Conservation (phyloP, 2,888 invertebrate species). For the Leucophenga maculata region DNA sequence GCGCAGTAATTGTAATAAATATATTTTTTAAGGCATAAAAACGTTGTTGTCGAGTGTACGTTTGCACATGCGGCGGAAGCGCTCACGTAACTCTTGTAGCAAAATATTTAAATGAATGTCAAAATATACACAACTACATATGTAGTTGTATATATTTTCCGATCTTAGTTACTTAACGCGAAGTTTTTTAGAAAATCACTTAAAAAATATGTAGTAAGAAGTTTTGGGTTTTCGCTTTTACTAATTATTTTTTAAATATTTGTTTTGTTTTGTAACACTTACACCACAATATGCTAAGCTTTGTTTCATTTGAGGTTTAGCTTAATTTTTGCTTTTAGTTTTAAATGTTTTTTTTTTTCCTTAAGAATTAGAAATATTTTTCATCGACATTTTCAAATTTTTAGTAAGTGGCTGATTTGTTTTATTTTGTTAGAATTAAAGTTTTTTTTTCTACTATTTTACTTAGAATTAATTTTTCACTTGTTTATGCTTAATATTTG, state of each 20-base stretch:
- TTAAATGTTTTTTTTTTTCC: neutral
- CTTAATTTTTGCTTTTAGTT: neutral
- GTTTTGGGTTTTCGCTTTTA: neutral
- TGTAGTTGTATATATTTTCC: too few relatives aligned
- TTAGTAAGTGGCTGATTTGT: neutral
- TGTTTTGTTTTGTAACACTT: conserved; percentile 5
- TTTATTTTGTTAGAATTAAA: neutral
- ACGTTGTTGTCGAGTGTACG: neutral
- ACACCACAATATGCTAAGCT: neutral
- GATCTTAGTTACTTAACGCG: too few relatives aligned
- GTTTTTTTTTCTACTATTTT: neutral
- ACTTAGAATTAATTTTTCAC: neutral
- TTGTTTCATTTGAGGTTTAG: neutral
- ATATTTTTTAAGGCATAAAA: neutral
- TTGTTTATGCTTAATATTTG: neutral
- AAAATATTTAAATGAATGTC: too few relatives aligned
- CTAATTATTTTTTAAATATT: neutral
- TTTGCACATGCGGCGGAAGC: too few relatives aligned
- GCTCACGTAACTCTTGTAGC: too few relatives aligned
- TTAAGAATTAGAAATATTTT: neutral
- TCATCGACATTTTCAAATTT: neutral
- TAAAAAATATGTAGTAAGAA: neutral
- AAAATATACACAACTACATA: too few relatives aligned
- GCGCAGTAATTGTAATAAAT: neutral
- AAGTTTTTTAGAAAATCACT: neutral